Conservation (phyloP, 2,888 invertebrate genomes). For the Tiphia femorata region DNA sequence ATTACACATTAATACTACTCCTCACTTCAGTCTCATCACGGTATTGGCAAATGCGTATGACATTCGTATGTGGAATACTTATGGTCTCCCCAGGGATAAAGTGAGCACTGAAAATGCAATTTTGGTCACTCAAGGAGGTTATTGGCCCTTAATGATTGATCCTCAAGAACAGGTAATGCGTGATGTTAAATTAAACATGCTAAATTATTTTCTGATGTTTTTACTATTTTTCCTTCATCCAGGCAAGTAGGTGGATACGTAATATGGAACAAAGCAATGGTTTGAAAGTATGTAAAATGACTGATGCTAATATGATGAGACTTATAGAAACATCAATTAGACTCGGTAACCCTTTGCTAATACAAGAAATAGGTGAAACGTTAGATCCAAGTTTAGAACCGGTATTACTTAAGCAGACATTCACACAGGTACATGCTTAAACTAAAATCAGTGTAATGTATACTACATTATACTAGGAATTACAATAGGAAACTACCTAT, state of each 20-base stretch:
- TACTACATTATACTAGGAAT: no score
- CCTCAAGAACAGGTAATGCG: slow-evolving; percentile 87
- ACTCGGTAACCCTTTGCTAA: slow-evolving; percentile 86
- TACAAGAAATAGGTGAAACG: slow-evolving; percentile 90
- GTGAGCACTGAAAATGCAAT: slow-evolving; percentile 95
- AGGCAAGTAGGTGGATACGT: slow-evolving; percentile 93
- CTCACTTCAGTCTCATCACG: slow-evolving; percentile 76
- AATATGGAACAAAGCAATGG: slow-evolving; percentile 86
- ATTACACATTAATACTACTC: slow-evolving; percentile 79
- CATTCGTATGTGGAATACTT: slow-evolving; percentile 90
- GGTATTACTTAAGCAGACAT: slow-evolving; percentile 85
- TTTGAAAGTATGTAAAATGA: slow-evolving; percentile 83
- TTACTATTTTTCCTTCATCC: slow-evolving; percentile 15
- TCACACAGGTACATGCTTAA: slow-evolving; percentile 73
- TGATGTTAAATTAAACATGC: no score
- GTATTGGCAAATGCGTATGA: slow-evolving; percentile 88
- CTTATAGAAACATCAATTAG: slow-evolving; percentile 85
- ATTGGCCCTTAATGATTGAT: slow-evolving; percentile 94
- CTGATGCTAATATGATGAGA: slow-evolving; percentile 81
- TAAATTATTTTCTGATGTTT: background rate
- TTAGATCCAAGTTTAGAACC: slow-evolving; percentile 90
- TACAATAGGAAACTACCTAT: no score
- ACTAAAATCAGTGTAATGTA: no score
- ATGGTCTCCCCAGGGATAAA: slow-evolving; percentile 87
- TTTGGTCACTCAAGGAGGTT: slow-evolving; percentile 83